phyloP scores from a whole-genome alignment of 2,113 vertebrate genomes.

The Varanus salvator region DNA sequence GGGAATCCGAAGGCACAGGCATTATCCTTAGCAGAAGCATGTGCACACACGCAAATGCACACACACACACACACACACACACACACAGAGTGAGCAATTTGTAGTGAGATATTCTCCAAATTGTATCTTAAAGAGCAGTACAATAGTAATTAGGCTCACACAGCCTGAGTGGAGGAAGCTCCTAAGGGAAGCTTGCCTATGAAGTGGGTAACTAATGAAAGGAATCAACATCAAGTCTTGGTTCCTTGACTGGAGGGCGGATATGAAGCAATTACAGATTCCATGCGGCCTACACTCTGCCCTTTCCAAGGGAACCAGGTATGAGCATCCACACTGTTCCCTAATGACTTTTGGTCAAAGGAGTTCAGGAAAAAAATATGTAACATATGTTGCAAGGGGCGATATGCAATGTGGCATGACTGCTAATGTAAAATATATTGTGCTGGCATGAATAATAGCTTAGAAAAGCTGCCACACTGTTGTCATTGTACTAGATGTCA shows the following conservation, averaged over 20 bases:
- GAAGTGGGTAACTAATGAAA: background rate
- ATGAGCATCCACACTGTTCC: background rate
- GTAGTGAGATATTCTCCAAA: constrained; percentile 8
- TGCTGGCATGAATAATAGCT: too few species aligned
- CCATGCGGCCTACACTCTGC: background rate
- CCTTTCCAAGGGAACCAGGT: background rate
- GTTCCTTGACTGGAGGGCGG: background rate
- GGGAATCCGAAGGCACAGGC: background rate
- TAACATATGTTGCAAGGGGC: too few species aligned
- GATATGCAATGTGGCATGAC: too few species aligned
- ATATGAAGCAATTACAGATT: background rate
- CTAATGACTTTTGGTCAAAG: background rate
- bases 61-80: too few species aligned
- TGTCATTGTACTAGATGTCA: too few species aligned
- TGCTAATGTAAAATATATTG: too few species aligned
- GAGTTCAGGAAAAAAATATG: too few species aligned
- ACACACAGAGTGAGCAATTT: background rate
- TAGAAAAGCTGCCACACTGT: too few species aligned
- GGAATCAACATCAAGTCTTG: background rate
- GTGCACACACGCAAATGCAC: too few species aligned
- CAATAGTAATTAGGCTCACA: constrained; percentile 18
- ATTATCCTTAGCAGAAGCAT: background rate
- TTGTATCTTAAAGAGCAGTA: background rate
- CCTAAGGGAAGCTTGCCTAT: background rate
- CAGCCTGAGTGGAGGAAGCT: background rate